Base-by-base conservation (phyloP, 2,888 invertebrate genomes). In the Notodonta dromedarius region DNA sequence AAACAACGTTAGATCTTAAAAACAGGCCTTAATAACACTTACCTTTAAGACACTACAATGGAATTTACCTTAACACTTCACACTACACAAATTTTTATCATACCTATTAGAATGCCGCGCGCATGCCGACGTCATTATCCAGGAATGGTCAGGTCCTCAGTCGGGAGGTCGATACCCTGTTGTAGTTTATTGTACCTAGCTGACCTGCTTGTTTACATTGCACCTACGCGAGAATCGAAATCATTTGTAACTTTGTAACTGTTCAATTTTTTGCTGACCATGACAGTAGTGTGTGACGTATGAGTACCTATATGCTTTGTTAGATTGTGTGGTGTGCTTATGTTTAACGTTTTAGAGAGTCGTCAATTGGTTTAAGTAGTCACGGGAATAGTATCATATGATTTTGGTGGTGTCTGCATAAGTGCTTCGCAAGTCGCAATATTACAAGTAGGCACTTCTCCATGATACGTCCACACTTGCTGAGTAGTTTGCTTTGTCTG, bases 201-300 rank as follows among this genome's bases (percentile, higher is more conserved):
- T 76, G 84, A 83, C 82, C 85, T 69, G 74, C 77, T 83, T 76
- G 79, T 80, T 80, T 78, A 79, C 76, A 80, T 79, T 79, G 78
- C 83, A 77, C 87, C 86, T 78, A 86, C 87, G 78, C 85, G 64
- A 66, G 58, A 58, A 62, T 58, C 64, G 63, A 46, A 46, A 46
- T 7, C 35, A 24, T 24, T 24, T 24, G 24, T 16, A 14, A 14
- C 14, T 5, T 50, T 57, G 56, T 83, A 84, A 83, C 85, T 80
- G 83, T 83, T 74, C 62, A 78, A 69, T 77, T 83, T 83, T 80
- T 79, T 78, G 71, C 65, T 56, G 60, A 66, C 64, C 62, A 50
- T 69, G 70, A 68, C 67, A 66, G 60, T 74, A 63, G 61, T 77
- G 71, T 73, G 77, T 76, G 73, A 77, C 56, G 14, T 58, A 24